These are phyloP conservation scores for Encarsia formosa DNA, from an alignment of 2,888 invertebrate species.

Conservation along the genomic window DNA sequence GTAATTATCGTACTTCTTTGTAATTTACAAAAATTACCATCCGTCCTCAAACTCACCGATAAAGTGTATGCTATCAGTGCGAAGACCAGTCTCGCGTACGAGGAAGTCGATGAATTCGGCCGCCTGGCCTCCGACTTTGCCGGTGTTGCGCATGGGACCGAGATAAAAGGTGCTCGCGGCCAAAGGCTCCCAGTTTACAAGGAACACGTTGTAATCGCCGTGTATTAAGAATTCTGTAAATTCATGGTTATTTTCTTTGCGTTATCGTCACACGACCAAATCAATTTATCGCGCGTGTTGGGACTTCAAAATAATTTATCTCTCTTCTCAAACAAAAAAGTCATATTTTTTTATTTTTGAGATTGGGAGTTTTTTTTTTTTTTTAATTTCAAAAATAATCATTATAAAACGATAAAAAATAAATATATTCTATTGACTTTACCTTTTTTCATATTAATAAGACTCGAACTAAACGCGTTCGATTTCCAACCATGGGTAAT, in stretches of 20 bases:
- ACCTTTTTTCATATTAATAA: conserved; percentile 47
- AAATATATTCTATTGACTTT: too few species aligned
- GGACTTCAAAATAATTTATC: too few species aligned
- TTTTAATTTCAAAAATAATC: too few species aligned
- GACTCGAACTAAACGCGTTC: conserved; percentile 47
- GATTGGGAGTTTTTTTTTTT: too few species aligned
- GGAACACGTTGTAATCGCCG: conserved; percentile 50
- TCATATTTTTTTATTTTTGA: too few species aligned
- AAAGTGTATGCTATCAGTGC: conserved; percentile 47
- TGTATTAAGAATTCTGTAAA: conserved; percentile 44
- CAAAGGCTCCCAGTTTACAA: conserved; percentile 52
- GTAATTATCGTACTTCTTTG: background rate
- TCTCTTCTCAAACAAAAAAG: too few species aligned
- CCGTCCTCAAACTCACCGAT: conserved; percentile 41
- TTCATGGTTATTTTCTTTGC: too few species aligned
- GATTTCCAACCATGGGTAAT: conserved; percentile 56
- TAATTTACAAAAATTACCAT: background rate
- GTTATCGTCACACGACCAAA: too few species aligned
- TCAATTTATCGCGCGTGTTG: too few species aligned
- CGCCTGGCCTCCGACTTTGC: conserved; percentile 47
- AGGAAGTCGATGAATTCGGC: conserved; percentile 50
- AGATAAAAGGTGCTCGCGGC: conserved; percentile 49
- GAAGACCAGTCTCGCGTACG: conserved; percentile 40
- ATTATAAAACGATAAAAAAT: too few species aligned
- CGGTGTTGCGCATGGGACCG: conserved; percentile 49